These are phyloP conservation scores for Tribolium castaneum DNA, from an alignment of 1,140 invertebrate genomes.

Conservation along the genomic window DNA sequence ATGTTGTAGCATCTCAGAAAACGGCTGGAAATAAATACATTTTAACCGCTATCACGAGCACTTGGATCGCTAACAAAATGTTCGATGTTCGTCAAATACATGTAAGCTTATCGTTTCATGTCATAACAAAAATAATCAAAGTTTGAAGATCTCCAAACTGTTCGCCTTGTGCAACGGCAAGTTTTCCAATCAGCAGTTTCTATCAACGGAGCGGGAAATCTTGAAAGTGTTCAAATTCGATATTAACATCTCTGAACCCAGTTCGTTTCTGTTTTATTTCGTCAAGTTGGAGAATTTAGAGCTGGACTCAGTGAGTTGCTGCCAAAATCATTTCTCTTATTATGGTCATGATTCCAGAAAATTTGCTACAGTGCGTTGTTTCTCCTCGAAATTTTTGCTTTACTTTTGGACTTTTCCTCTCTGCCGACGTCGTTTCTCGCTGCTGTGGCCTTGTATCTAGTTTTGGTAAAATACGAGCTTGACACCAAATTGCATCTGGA, in stretches of 20 bases:
- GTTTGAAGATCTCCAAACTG: constrained; percentile 27
- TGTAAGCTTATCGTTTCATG: neutral
- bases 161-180: constrained; percentile 32
- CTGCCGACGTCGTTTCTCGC: neutral
- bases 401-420: neutral
- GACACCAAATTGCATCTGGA: neutral
- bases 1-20: neutral
- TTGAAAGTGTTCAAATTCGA: constrained; percentile 16
- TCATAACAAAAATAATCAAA: neutral
- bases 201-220: constrained; percentile 17
- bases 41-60: neutral
- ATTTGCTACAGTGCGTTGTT: neutral
- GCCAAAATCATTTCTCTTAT: neutral
- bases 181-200: constrained; percentile 19
- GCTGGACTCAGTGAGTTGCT: constrained; percentile 12
- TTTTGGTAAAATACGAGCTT: neutral
- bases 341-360: neutral
- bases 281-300: constrained; percentile 5
- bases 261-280: constrained; percentile 32
- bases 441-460: neutral
- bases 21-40: neutral
- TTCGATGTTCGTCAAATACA: neutral
- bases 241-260: constrained; percentile 15
- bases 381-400: neutral
- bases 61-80: neutral